Evolutionary conservation across 1,140 invertebrate species (phyloP), one percentile per base, ranked within the genome.

Genomic region (Drosophila teissieri): DNA sequence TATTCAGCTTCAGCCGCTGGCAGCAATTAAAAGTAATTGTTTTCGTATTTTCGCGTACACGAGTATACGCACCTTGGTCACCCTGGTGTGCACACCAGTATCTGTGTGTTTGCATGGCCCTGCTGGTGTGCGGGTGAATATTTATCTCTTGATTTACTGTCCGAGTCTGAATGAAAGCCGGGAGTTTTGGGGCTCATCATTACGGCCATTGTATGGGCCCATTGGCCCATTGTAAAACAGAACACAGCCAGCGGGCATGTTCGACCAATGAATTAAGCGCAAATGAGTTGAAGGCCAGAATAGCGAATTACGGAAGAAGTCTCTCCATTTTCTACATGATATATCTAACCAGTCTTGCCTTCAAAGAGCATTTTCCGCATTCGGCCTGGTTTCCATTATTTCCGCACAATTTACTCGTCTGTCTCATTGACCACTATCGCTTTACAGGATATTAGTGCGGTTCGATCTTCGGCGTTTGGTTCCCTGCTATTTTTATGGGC

Each of bases 101-200:
- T 24, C 48, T 44, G 34, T 51, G 34, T 60, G 46, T 31, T 24
- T 31, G 39, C 36, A 31, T 49, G 24, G 37, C 27, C 39, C 7
- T 65, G 39, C 55, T 19, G 53, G 48, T 65, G 27, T 58, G 44
- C 48, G 15, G 22, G 22, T 63, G 67, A 52, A 74, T 78, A 56
- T 86, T 82, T 88, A 88, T 86, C 83, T 86, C 83, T 88, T 88
- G 82, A 86, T 86, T 88, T 88, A 88, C 82, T 80, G 78, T 74
- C 65, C 70, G 65, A 52, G 27, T 37, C 44, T 8, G 56, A 57
- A 34, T 57, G 55, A 45, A 36, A 34, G 55, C 17, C 55, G 24
- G 42, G 27, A 45, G 55, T 22, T 19, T 39, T 36, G 56, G 53
- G 65, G 73, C 63, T 68, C 79, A 74, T 88, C 73, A 75, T 78